These are phyloP conservation scores for Sycophila sp. DNA, from an alignment of 1,140 invertebrate genomes.

Conservation along the genomic window DNA sequence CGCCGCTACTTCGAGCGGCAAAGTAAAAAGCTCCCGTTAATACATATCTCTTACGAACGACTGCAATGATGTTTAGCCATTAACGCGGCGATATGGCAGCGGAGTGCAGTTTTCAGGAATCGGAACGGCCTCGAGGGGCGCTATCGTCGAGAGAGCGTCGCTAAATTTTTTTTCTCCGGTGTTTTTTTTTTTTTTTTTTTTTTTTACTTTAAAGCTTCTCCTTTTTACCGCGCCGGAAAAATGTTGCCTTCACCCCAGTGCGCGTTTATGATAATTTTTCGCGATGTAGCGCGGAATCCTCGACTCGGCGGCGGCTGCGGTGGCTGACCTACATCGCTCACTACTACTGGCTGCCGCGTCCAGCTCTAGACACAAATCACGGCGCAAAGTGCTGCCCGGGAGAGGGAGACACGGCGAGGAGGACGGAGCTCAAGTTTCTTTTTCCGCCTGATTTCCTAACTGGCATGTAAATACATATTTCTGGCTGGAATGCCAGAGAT, in stretches of 20 bases:
- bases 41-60: no score
- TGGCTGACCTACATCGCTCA: constrained; percentile 18
- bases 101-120: no score
- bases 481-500: constrained; percentile 5
- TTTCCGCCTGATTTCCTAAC: constrained; percentile 33
- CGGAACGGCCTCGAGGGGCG: no score
- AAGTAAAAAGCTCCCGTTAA: no score
- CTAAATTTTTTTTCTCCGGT: no score
- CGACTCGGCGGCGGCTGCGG: background rate
- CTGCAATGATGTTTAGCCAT: no score
- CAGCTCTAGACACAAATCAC: constrained; percentile 31
- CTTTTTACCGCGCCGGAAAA: background rate
- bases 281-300: background rate
- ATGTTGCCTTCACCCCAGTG: background rate
- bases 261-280: constrained; percentile 28
- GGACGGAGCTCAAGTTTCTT: constrained; percentile 12
- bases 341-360: constrained; percentile 3
- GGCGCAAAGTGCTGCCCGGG: background rate
- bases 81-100: no score
- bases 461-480: constrained; percentile 38
- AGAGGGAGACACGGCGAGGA: background rate
- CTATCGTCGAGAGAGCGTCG: no score
- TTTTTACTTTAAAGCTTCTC: no score
- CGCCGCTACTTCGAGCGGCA: no score
- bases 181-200: no score